These are phyloP conservation scores for Nixonia krombeini DNA, from an alignment of 1,140 invertebrate genomes.

Conservation along the genomic window DNA sequence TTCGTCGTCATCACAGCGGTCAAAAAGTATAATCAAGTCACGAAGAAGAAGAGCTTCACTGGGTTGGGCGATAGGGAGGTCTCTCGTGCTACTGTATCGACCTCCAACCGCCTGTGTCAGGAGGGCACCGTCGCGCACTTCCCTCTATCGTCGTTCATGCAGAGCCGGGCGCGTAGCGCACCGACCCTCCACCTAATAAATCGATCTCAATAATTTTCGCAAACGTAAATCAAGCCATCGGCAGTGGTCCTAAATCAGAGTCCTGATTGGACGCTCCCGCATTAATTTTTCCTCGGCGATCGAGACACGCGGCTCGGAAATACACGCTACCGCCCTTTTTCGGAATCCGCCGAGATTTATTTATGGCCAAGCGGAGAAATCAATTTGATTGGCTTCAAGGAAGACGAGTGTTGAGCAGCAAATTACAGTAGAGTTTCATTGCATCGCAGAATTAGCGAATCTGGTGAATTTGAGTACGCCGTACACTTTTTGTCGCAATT, in stretches of 20 bases:
- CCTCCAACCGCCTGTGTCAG: conserved; percentile 42
- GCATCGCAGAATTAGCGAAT: too few species aligned
- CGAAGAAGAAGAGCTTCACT: not conserved
- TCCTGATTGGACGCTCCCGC: not conserved
- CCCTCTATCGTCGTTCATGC: not conserved
- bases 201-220: conserved; percentile 3
- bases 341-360: too few species aligned
- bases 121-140: conserved; percentile 37
- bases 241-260: not conserved
- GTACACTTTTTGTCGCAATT: too few species aligned
- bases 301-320: not conserved
- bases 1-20: conserved; percentile 1
- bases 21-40: conserved; percentile 3
- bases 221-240: not conserved
- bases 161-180: not conserved
- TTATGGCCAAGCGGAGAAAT: too few species aligned
- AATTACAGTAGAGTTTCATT: too few species aligned
- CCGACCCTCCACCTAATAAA: not conserved
- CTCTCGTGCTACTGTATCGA: conserved; percentile 47
- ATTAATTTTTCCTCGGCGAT: not conserved
- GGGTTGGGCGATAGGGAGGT: conserved; percentile 20
- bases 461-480: too few species aligned
- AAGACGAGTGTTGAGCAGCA: too few species aligned
- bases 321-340: too few species aligned
- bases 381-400: too few species aligned